Conservation (phyloP, 2,888 invertebrate genomes). For the Baronia brevicornis region DNA sequence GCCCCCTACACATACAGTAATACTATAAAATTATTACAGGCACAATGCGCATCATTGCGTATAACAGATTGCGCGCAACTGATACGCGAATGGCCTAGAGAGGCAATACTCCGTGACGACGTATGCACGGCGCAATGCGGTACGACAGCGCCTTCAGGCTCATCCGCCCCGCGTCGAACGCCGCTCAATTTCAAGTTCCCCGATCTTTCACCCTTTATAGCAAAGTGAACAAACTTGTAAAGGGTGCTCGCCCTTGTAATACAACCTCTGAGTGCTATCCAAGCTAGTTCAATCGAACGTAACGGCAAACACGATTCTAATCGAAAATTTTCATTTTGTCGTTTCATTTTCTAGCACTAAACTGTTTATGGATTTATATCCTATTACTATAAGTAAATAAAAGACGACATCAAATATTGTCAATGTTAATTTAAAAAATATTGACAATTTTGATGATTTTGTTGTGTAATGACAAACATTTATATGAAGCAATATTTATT, state of each 20-base stretch:
- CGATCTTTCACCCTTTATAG: constrained; percentile 83
- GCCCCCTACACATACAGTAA: too few species aligned
- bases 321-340: too few species aligned
- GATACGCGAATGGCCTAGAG: constrained; percentile 87
- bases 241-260: background rate
- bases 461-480: too few species aligned
- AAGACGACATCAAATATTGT: too few species aligned
- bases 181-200: constrained; percentile 83
- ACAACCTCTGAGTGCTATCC: constrained; percentile 13
- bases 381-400: too few species aligned
- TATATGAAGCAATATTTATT: too few species aligned
- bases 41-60: constrained; percentile 90
- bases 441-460: too few species aligned
- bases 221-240: constrained; percentile 48
- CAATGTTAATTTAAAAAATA: too few species aligned
- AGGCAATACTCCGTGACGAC: constrained; percentile 88
- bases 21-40: too few species aligned
- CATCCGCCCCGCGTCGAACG: constrained; percentile 50
- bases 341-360: too few species aligned
- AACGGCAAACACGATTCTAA: too few species aligned
- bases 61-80: constrained; percentile 91
- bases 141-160: constrained; percentile 65
- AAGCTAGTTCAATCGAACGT: constrained; percentile 16
- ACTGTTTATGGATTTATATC: too few species aligned
- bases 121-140: constrained; percentile 95